phyloP scores from a whole-genome alignment of 1,140 invertebrate genomes.

The Mercenaria mercenaria region DNA sequence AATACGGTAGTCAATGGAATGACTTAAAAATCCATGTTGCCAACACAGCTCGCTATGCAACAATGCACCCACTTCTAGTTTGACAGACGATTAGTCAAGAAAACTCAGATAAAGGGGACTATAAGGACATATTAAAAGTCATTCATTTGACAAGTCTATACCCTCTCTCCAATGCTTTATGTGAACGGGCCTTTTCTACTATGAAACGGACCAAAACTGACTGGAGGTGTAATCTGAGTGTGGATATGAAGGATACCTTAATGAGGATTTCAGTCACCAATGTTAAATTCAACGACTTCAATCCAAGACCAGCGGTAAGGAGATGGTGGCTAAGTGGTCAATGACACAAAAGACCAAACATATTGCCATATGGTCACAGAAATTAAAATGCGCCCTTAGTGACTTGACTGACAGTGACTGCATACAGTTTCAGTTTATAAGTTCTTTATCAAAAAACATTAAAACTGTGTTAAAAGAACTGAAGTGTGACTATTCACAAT shows the following conservation, averaged over 20 bases:
- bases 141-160: slow-evolving; percentile 53
- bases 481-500: too few species aligned
- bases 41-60: neutral
- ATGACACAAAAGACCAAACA: neutral
- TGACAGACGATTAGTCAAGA: slow-evolving; percentile 1
- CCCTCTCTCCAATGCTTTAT: slow-evolving; percentile 49
- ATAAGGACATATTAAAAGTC: slow-evolving; percentile 35
- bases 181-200: slow-evolving; percentile 46
- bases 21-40: slow-evolving; percentile 9
- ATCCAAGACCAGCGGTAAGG: neutral
- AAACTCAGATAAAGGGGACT: neutral
- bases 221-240: slow-evolving; percentile 47
- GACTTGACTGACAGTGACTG: too few species aligned
- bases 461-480: too few species aligned
- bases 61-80: neutral
- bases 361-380: neutral
- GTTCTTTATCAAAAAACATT: too few species aligned
- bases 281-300: neutral
- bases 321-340: slow-evolving; percentile 16
- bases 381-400: too few species aligned
- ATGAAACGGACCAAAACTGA: slow-evolving; percentile 63
- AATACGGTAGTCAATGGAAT: slow-evolving; percentile 2
- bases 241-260: neutral
- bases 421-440: too few species aligned
- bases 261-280: neutral